These are phyloP conservation scores for Apotomis betuletana DNA, from an alignment of 2,888 invertebrate genomes.

Conservation along the genomic window DNA sequence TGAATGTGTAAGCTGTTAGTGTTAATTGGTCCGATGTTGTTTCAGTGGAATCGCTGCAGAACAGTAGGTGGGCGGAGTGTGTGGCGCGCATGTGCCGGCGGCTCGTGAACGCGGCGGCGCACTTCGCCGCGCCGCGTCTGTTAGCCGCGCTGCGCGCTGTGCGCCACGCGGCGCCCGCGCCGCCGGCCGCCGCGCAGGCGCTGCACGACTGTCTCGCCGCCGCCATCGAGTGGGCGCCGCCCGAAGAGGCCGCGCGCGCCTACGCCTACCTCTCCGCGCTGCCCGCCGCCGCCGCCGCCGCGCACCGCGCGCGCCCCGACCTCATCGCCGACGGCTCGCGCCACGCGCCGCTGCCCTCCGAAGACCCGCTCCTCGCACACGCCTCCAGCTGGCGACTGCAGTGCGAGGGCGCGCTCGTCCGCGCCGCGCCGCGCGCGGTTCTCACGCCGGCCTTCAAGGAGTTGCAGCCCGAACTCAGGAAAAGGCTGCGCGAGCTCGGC, in stretches of 20 bases:
- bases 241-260: slow-evolving; percentile 92
- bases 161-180: slow-evolving; percentile 61
- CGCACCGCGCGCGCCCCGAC: slow-evolving; percentile 58
- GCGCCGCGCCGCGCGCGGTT: slow-evolving; percentile 65
- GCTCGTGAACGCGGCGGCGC: slow-evolving; percentile 90
- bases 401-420: slow-evolving; percentile 67
- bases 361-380: slow-evolving; percentile 53
- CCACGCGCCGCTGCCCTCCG: slow-evolving; percentile 46
- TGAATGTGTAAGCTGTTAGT: background rate
- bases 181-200: slow-evolving; percentile 58
- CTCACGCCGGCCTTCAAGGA: slow-evolving; percentile 66
- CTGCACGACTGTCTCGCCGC: slow-evolving; percentile 91
- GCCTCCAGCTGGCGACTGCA: slow-evolving; percentile 62
- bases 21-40: background rate
- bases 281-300: slow-evolving; percentile 55
- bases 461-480: slow-evolving; percentile 64
- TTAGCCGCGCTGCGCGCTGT: slow-evolving; percentile 89
- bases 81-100: slow-evolving; percentile 91
- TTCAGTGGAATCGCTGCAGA: slow-evolving; percentile 86
- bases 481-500: slow-evolving; percentile 66
- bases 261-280: slow-evolving; percentile 81
- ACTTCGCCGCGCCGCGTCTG: slow-evolving; percentile 91
- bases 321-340: slow-evolving; percentile 54
- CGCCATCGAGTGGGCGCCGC: slow-evolving; percentile 90
- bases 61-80: slow-evolving; percentile 92